Percentiles rank a stretch among this genome's conserved stretches.
Conservation (phyloP, 2,888 invertebrate species). For the Archaeoteleia sp. region DNA sequence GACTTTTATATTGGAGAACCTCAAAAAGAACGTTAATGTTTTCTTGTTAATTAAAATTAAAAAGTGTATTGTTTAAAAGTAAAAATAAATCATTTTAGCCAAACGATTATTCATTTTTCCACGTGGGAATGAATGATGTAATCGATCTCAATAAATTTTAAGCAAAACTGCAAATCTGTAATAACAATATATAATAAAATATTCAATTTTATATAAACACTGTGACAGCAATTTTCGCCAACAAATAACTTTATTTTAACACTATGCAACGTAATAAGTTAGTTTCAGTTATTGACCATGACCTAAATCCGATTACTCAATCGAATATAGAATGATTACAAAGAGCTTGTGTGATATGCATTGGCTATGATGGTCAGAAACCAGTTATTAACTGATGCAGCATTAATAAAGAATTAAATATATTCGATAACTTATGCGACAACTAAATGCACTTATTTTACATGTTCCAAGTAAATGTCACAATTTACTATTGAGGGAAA, state of each 20-base stretch:
- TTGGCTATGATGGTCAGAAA: slow-evolving; percentile 7
- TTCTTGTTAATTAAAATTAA: background rate
- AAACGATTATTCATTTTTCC: slow-evolving; percentile 11
- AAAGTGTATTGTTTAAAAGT: no score
- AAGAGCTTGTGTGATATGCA: slow-evolving; percentile 9
- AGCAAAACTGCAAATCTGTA: background rate
- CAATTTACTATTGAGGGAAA: no score
- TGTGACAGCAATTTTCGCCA: no score
- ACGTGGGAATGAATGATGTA: background rate
- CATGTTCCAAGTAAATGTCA: no score
- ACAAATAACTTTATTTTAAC: no score
- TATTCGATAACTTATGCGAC: background rate
- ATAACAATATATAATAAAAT: no score
- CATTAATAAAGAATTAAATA: background rate
- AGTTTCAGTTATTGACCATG: slow-evolving; percentile 27
- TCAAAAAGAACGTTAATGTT: background rate
- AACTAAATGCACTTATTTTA: no score
- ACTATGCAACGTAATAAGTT: slow-evolving; percentile 16
- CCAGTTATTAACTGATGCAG: no score
- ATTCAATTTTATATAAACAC: background rate
- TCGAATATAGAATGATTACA: slow-evolving; percentile 35
- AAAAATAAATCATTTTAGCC: background rate
- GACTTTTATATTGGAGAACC: no score
- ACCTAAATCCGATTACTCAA: slow-evolving; percentile 41
- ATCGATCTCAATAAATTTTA: background rate